phyloP scores from a whole-genome alignment of 2,797 vertebrate species.

The Morelia viridis region DNA sequence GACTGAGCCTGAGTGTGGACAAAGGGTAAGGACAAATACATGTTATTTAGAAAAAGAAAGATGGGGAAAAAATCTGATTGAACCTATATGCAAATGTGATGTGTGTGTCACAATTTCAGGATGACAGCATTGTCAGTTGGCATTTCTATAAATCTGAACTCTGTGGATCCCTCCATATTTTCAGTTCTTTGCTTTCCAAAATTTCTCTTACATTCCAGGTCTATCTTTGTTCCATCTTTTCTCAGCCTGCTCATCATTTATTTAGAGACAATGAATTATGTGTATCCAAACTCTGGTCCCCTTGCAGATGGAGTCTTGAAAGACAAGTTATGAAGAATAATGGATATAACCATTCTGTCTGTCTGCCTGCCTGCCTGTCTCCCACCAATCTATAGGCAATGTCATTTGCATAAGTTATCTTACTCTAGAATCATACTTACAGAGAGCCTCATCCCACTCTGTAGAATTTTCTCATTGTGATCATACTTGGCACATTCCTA shows the following conservation, averaged over 20 bases:
- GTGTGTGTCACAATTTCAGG: background rate
- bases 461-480: background rate
- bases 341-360: background rate
- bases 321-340: no score
- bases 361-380: background rate
- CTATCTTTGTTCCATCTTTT: background rate
- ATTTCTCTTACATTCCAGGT: background rate
- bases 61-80: background rate
- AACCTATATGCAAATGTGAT: background rate
- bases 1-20: background rate
- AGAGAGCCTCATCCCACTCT: background rate
- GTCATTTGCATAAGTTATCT: background rate
- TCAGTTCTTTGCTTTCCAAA: background rate
- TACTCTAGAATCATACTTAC: background rate
- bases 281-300: background rate
- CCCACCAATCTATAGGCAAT: background rate
- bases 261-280: background rate
- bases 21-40: background rate
- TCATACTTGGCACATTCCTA: background rate
- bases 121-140: no score
- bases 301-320: background rate
- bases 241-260: background rate
- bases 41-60: background rate
- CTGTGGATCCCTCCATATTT: background rate
- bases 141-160: background rate